Conservation (phyloP, 2,113 vertebrate species). For the Nettapus auritus region DNA sequence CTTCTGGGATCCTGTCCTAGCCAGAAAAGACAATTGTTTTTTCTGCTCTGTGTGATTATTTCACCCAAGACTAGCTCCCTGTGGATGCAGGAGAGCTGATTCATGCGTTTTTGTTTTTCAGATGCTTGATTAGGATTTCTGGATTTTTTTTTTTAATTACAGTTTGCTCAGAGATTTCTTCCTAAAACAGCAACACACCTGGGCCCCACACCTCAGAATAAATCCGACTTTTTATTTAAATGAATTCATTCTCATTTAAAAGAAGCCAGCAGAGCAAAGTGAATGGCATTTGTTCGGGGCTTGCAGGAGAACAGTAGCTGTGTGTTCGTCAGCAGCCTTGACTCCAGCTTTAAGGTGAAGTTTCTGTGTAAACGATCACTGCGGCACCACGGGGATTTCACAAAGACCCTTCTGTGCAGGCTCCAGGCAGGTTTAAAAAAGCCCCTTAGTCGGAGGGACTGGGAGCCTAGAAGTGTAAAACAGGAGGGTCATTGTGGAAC, state of each 20-base stretch:
- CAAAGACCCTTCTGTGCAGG: conserved; percentile 53
- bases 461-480: background rate
- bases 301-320: background rate
- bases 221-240: background rate
- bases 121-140: background rate
- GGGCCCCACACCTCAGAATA: background rate
- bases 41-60: background rate
- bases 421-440: background rate
- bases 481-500: conserved; percentile 46
- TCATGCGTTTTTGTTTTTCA: background rate
- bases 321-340: background rate
- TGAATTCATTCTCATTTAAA: background rate
- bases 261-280: background rate
- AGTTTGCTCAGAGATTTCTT: background rate
- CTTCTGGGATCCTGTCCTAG: background rate
- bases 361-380: background rate
- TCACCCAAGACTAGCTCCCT: background rate
- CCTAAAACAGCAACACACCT: background rate
- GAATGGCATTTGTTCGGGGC: background rate
- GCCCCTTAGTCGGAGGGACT: background rate
- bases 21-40: rapidly evolving
- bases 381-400: background rate
- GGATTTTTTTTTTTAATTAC: background rate
- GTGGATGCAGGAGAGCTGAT: background rate
- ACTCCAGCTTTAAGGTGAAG: conserved; percentile 12